Percentiles rank a stretch among this genome's conserved stretches.
These are phyloP conservation scores for Vultur gryphus DNA, from an alignment of 2,797 vertebrate species.

Conservation along the genomic window DNA sequence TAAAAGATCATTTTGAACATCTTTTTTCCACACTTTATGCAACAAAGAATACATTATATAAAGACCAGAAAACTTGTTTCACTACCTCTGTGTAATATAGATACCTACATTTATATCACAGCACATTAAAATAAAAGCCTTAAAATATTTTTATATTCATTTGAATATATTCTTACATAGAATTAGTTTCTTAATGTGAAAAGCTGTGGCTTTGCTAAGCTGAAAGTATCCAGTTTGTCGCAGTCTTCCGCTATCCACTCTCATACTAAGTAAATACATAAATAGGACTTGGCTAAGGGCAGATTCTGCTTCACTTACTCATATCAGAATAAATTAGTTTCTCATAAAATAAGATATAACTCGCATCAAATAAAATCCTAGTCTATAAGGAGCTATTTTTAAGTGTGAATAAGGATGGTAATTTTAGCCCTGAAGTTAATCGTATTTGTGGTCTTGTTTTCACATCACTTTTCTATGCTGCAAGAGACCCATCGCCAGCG, in stretches of 20 bases:
- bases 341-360: background rate
- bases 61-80: background rate
- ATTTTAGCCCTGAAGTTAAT: background rate
- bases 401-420: background rate
- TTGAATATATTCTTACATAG: background rate
- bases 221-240: background rate
- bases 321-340: background rate
- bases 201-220: background rate
- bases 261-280: background rate
- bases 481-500: background rate
- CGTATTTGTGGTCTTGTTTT: background rate
- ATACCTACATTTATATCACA: background rate
- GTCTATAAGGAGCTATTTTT: background rate
- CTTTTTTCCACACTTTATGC: background rate
- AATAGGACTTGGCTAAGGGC: background rate
- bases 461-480: background rate
- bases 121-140: background rate
- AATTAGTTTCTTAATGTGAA: background rate
- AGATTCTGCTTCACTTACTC: slow-evolving; percentile 10
- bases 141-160: background rate
- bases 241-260: background rate
- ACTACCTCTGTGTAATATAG: background rate
- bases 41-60: background rate
- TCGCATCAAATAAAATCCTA: background rate
- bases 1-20: background rate